Base-by-base conservation (phyloP, 2,888 invertebrate genomes). In the Philopedon plagiatum region DNA sequence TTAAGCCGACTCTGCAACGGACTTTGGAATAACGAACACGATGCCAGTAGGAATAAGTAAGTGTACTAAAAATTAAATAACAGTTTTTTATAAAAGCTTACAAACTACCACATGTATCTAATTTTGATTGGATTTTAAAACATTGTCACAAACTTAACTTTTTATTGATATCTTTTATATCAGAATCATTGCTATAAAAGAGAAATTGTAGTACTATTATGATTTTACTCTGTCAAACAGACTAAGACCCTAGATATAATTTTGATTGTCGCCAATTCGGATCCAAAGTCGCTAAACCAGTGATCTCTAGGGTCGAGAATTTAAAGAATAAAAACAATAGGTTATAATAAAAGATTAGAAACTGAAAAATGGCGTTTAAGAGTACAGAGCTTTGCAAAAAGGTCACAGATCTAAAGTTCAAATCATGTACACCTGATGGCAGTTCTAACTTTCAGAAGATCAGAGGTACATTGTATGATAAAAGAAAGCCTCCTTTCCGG, bases 41-140 rank as follows among this genome's bases (percentile, higher is more conserved):
- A 72, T 72, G 72, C 72, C 72, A 67, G 67, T 72, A 46, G 72
- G 72, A 72, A 72, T 67, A 61, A 67, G 72, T 72, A 63, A 72
- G 72, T 72, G 23, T 34, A 29, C 8, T 13, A n/a, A 51, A n/a
- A 51, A 29, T 51, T 0, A 26, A 26, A 13, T 2, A n/a, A n/a
- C n/a, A n/a, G n/a, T n/a, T n/a, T n/a, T n/a, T n/a, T n/a, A n/a
- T n/a, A n/a, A n/a, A n/a, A n/a, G n/a, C n/a, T n/a, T n/a, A n/a
- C n/a, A n/a, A n/a, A n/a, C n/a, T n/a, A n/a, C n/a, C n/a, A n/a
- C n/a, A n/a, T n/a, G n/a, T n/a, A n/a, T n/a, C n/a, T n/a, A n/a
- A n/a, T n/a, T n/a, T n/a, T n/a, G n/a, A n/a, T n/a, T n/a, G n/a
- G n/a, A n/a, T n/a, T n/a, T n/a, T n/a, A n/a, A n/a, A n/a, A n/a